Conservation (phyloP, 2,797 vertebrate genomes). For the Myripristis murdjan region DNA sequence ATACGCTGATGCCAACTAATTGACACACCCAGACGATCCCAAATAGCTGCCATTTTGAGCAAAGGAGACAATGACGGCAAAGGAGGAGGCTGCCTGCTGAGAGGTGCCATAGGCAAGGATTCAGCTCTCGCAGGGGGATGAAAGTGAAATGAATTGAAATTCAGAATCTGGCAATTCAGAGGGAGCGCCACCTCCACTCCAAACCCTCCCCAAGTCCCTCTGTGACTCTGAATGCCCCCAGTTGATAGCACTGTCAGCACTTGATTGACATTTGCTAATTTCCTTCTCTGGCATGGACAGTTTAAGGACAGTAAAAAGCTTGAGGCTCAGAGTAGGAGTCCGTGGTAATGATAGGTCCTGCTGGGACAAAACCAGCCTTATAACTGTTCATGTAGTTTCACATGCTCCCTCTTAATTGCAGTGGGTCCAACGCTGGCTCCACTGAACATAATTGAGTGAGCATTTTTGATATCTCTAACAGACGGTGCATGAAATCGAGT, state of each 20-base stretch:
- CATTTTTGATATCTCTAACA: neutral
- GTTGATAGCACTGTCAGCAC: slow-evolving; percentile 57
- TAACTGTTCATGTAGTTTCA: slow-evolving; percentile 25
- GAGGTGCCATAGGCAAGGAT: slow-evolving; percentile 61
- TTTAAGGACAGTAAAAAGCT: slow-evolving; percentile 64
- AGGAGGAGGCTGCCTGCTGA: slow-evolving; percentile 40
- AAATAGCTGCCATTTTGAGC: slow-evolving; percentile 51
- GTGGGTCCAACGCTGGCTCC: neutral
- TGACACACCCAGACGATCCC: slow-evolving; percentile 57
- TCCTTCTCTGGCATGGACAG: slow-evolving; percentile 49
- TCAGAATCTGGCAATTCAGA: slow-evolving; percentile 52
- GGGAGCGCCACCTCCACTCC: slow-evolving; percentile 25
- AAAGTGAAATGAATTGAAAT: slow-evolving; percentile 67
- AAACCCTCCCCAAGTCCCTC: slow-evolving; percentile 27
- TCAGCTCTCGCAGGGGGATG: slow-evolving; percentile 55
- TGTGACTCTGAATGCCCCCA: slow-evolving; percentile 40
- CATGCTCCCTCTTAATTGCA: slow-evolving; percentile 23
- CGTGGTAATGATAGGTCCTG: slow-evolving; percentile 65
- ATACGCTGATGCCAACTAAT: slow-evolving; percentile 47
- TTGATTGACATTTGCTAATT: slow-evolving; percentile 82
- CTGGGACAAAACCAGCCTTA: slow-evolving; percentile 45
- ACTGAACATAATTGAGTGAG: slow-evolving; percentile 3
- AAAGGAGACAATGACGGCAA: slow-evolving; percentile 57
- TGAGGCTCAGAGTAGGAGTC: slow-evolving; percentile 56
- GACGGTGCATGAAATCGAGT: too few relatives aligned